Base-by-base conservation (phyloP, 2,888 invertebrate genomes). In the Erebia palarica region DNA sequence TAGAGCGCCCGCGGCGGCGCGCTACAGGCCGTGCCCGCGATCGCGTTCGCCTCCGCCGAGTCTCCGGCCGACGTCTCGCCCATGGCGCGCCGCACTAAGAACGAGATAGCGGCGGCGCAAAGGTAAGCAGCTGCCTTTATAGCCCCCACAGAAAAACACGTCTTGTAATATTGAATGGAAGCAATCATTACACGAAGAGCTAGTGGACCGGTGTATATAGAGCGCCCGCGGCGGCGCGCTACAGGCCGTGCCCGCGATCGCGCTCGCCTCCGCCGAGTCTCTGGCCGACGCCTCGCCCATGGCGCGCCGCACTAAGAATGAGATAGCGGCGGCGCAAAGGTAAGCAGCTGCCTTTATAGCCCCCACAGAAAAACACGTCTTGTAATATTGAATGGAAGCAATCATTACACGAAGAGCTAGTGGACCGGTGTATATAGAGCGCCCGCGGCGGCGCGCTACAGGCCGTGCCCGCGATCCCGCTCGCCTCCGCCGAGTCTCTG, bases 81-180 rank as follows among this genome's bases (percentile, higher is more conserved):
- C 0, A 96, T 99, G 94, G 98, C 98, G 0, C 93, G 97, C 7
- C 94, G 99, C 78, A 99, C 99, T 10, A 98, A 99, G 84, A 98
- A 99, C 80, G 99, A 99, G 93, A 97, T 99, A 18, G 97, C 97
- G 84, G 96, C 97, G 14, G 98, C 99, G 7, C 98, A 98, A 89
- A 96, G 96, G 94, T 36, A 36, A 36, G 1, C 0, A 36, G 7
- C 36, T 7, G 36, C 36, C 36, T 36, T 7, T 36, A 36, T 36
- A 36, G 7, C 36, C 1, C 36, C 5, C 0, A 36, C 36, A 36
- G 36, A 36, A 5, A 36, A 36, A 21, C 3, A 21, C n/a, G n/a
- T n/a, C n/a, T n/a, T n/a, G n/a, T n/a, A n/a, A n/a, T n/a, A n/a
- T n/a, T n/a, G n/a, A n/a, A n/a, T n/a, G n/a, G n/a, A n/a, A n/a